Evolutionary conservation across 2,113 vertebrate genomes (phyloP).

Genomic region (Mystacornis crossleyi): DNA sequence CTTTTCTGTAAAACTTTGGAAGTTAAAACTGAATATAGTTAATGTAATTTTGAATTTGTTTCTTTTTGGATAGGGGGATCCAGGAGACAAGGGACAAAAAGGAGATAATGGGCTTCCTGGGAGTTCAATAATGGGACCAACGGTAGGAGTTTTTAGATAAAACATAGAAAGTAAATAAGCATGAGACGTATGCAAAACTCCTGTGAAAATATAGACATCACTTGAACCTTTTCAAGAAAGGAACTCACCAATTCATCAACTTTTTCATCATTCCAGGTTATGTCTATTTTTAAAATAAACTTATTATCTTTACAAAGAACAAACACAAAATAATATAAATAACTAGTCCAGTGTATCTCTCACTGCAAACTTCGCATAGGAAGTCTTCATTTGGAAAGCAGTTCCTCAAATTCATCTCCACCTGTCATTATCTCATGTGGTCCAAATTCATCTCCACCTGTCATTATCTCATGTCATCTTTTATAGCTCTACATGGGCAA

Average conservation of each 20-base stretch:
- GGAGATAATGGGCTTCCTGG: slow-evolving; percentile 70
- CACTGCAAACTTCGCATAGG: not conserved
- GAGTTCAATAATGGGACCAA: slow-evolving; percentile 69
- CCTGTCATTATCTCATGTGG: not conserved
- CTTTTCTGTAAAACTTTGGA: not conserved
- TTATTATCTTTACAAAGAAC: not conserved
- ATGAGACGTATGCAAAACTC: not conserved
- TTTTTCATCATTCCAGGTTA: not conserved
- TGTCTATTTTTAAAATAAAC: not conserved
- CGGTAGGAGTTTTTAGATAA: slow-evolving; percentile 28
- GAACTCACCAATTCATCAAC: not conserved
- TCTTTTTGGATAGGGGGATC: slow-evolving; percentile 62
- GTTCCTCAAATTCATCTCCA: not conserved
- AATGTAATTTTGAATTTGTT: not conserved
- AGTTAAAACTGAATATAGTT: not conserved
- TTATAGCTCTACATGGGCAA: not conserved
- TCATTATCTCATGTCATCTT: not conserved
- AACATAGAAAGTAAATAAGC: not conserved
- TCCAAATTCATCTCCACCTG: not conserved
- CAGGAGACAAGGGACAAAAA: slow-evolving; percentile 39
- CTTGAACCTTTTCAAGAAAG: not conserved
- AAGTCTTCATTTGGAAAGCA: not conserved
- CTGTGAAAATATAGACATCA: not conserved
- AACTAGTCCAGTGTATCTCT: not conserved
- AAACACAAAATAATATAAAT: not conserved